A percentile compares a stretch with the other conserved stretches of the same genome.
Evolutionary conservation across 2,888 invertebrate species (phyloP).

Genomic region (Dorcus parallelipipedus): DNA sequence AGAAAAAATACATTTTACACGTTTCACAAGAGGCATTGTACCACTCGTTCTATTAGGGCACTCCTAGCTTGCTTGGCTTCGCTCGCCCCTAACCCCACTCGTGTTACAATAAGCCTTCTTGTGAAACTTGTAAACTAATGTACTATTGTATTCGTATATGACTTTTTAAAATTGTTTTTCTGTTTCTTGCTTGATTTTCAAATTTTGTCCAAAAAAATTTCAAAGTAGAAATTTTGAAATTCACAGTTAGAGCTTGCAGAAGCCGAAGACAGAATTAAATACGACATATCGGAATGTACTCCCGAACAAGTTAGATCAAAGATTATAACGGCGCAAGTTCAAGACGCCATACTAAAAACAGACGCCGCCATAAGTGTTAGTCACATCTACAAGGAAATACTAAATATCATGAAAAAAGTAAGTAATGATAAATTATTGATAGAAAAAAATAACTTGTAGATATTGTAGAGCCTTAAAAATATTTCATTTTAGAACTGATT

Average conservation of each 20-base stretch:
- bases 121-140: too few relatives aligned
- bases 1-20: too few relatives aligned
- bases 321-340: conserved; percentile 60
- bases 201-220: too few relatives aligned
- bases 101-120: too few relatives aligned
- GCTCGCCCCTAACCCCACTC: too few relatives aligned
- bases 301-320: conserved; percentile 56
- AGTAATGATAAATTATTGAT: neutral
- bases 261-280: conserved; percentile 53
- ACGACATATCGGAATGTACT: conserved; percentile 51
- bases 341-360: conserved; percentile 60
- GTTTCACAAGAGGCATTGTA: too few relatives aligned
- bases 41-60: too few relatives aligned
- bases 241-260: conserved; percentile 54
- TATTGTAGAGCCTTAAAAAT: neutral
- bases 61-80: too few relatives aligned
- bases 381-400: conserved; percentile 59
- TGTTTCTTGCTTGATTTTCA: neutral
- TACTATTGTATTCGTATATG: too few relatives aligned
- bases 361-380: conserved; percentile 64
- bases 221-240: neutral
- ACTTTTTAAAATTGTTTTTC: neutral
- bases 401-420: conserved; percentile 62
- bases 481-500: neutral
- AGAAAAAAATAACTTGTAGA: too few relatives aligned